Evolutionary conservation across 2,113 vertebrate genomes (phyloP).

Genomic region (Emydura subglobosa): DNA sequence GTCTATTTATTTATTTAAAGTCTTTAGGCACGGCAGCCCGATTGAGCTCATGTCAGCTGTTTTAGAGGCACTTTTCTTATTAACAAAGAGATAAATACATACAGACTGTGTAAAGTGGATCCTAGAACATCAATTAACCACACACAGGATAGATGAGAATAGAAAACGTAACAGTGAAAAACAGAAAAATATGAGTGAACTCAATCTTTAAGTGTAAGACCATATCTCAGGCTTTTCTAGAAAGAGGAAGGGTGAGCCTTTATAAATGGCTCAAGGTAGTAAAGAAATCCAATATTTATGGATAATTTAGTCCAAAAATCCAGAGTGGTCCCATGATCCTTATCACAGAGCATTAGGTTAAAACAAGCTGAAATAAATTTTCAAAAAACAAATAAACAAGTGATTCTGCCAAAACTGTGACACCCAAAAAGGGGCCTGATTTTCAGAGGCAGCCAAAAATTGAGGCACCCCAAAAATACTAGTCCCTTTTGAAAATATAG

Average conservation of each 20-base stretch:
- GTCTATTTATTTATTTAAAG: constrained; percentile 77
- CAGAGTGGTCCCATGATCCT: background rate
- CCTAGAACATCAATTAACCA: constrained; percentile 37
- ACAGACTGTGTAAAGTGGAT: constrained; percentile 16
- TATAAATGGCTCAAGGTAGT: background rate
- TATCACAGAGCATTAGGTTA: background rate
- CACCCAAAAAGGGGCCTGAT: background rate
- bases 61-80: constrained; percentile 59
- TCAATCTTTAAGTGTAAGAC: background rate
- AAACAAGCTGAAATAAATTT: background rate
- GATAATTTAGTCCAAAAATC: background rate
- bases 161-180: background rate
- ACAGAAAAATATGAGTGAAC: background rate
- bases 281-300: background rate
- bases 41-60: constrained; percentile 65
- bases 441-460: background rate
- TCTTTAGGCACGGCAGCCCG: constrained; percentile 67
- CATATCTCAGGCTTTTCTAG: background rate
- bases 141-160: rapidly evolving
- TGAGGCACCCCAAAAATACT: background rate
- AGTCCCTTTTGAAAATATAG: background rate
- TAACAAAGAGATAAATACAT: constrained; percentile 66
- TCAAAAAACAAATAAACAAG: background rate
- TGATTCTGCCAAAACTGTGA: rapidly evolving
- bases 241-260: background rate